These are phyloP conservation scores for Aleiodes sp. DNA, from an alignment of 1,140 invertebrate species.

Conservation along the genomic window DNA sequence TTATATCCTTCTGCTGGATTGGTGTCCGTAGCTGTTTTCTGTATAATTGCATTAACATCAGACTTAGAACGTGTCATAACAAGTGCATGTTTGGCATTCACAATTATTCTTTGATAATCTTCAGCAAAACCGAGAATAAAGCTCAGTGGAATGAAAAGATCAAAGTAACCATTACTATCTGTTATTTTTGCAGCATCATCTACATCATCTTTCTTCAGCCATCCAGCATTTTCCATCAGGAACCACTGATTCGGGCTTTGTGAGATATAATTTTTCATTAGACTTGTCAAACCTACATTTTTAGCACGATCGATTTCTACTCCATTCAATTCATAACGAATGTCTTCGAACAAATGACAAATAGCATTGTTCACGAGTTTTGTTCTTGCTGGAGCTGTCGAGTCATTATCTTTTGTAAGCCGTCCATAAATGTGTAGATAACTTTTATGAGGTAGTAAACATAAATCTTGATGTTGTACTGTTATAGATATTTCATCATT, in stretches of 20 bases:
- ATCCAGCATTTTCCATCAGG: slow-evolving; percentile 45
- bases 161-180: slow-evolving; percentile 46
- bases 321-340: slow-evolving; percentile 60
- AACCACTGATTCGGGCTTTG: slow-evolving; percentile 37
- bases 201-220: slow-evolving; percentile 35
- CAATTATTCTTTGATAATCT: slow-evolving; percentile 61
- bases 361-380: too few species aligned
- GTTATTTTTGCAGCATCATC: slow-evolving; percentile 18
- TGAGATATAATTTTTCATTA: slow-evolving; percentile 56
- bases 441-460: neutral
- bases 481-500: slow-evolving; percentile 22
- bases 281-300: slow-evolving; percentile 55
- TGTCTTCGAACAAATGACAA: slow-evolving; percentile 61
- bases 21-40: neutral
- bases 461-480: too few species aligned
- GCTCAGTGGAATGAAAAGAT: slow-evolving; percentile 55
- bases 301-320: slow-evolving; percentile 59
- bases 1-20: slow-evolving; percentile 24
- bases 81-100: slow-evolving; percentile 62
- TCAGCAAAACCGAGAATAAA: slow-evolving; percentile 61
- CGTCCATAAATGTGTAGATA: neutral
- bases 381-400: slow-evolving; percentile 45
- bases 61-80: slow-evolving; percentile 53
- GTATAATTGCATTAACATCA: slow-evolving; percentile 42
- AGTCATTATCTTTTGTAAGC: neutral